A percentile compares a stretch with the other conserved stretches of the same genome.
These are phyloP conservation scores for Gila orcuttii DNA, from an alignment of 2,113 vertebrate species.

Conservation along the genomic window DNA sequence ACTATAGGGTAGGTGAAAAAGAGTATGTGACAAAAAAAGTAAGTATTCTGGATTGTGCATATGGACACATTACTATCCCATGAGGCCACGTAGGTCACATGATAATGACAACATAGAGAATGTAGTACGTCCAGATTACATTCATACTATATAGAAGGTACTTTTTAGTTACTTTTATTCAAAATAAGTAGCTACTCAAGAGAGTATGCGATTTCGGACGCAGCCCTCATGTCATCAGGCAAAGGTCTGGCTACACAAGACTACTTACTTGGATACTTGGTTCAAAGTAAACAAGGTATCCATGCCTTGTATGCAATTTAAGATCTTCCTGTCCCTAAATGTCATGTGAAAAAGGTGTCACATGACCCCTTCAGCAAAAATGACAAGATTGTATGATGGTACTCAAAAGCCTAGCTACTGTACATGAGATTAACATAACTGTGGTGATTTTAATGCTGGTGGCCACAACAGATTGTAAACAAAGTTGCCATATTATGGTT, in stretches of 20 bases:
- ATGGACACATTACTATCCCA: too few species aligned
- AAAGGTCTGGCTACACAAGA: not conserved
- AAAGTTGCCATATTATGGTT: not conserved
- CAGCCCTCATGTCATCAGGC: not conserved
- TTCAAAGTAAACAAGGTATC: not conserved
- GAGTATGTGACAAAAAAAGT: too few species aligned
- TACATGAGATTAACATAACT: not conserved
- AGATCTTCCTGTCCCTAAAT: not conserved
- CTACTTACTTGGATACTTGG: not conserved
- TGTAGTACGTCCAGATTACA: too few species aligned
- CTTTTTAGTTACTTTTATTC: too few species aligned
- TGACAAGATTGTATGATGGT: not conserved
- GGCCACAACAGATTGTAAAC: not conserved
- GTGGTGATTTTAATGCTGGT: not conserved
- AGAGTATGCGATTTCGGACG: too few species aligned
- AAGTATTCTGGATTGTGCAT: too few species aligned
- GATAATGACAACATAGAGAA: too few species aligned
- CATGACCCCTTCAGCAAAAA: not conserved
- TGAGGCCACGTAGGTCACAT: too few species aligned
- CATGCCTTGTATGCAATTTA: not conserved
- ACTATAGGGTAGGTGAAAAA: too few species aligned
- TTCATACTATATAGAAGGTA: too few species aligned
- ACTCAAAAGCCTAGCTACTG: not conserved
- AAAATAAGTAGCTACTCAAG: too few species aligned
- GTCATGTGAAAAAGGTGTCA: not conserved